Evolutionary conservation across 1,140 invertebrate species (phyloP).

Genomic region (Tetranychus urticae): DNA sequence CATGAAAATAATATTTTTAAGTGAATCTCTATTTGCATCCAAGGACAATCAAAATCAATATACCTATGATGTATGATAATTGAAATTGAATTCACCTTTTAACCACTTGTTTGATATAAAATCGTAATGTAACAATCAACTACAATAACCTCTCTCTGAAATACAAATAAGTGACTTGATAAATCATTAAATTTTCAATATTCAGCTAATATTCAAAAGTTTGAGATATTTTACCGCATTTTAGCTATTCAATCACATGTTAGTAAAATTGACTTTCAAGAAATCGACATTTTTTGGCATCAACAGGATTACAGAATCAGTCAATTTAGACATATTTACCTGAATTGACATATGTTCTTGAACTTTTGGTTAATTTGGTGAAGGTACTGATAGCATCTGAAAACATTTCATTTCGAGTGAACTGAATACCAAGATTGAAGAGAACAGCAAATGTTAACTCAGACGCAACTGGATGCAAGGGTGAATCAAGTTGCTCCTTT

Average conservation of each 20-base stretch:
- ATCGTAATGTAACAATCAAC: too few relatives aligned
- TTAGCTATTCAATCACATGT: background rate
- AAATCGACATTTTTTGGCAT: background rate
- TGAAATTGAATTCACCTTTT: too few relatives aligned
- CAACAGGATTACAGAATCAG: background rate
- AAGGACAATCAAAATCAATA: too few relatives aligned
- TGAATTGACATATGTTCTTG: slow-evolving; percentile 52
- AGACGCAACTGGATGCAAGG: slow-evolving; percentile 8
- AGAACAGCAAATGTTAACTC: slow-evolving; percentile 20
- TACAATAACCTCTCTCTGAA: too few relatives aligned
- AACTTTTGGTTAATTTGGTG: slow-evolving; percentile 57
- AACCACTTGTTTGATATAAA: too few relatives aligned
- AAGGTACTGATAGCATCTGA: slow-evolving; percentile 88
- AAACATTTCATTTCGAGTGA: slow-evolving; percentile 75
- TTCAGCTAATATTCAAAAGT: background rate
- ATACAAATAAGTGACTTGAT: too few relatives aligned
- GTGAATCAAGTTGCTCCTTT: slow-evolving; percentile 42
- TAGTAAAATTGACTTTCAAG: background rate
- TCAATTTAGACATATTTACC: slow-evolving; percentile 4
- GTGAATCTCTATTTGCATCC: too few relatives aligned
- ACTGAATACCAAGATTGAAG: slow-evolving; percentile 80
- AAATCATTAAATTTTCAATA: too few relatives aligned
- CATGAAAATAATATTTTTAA: too few relatives aligned
- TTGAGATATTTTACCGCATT: background rate
- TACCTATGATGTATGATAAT: too few relatives aligned